Base-by-base conservation (phyloP, 2,113 vertebrate genomes). In the Oryzias javanicus region DNA sequence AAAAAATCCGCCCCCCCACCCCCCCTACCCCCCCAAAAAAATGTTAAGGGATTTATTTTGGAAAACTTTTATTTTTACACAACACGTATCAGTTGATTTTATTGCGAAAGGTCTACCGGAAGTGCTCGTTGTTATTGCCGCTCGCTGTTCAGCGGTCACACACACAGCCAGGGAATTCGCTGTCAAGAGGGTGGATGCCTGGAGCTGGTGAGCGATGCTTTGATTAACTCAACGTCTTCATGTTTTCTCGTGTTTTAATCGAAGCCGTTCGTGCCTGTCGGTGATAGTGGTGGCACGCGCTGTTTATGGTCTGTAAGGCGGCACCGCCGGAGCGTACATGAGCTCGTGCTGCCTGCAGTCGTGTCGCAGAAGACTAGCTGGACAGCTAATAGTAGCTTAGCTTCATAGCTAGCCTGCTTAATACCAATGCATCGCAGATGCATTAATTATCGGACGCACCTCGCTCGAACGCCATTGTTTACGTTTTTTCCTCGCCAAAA, bases 91-190 rank as follows among this genome's bases (percentile, higher is more conserved):
- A 35, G 35, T 12, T 35, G 0, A 35, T 47, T 80, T 86, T 87
- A 87, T 61, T 82, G n/a, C 68, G 81, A 85, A 79, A 22, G 45
- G 4, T 12, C 13, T 0, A 24, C 42, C 66, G 78, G 79, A 82
- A 79, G 67, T 44, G 27, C 14, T 0, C 2, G 10, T 6, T 25
- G 19, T 59, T 42, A 42, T 42, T 60, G 24, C 13, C 3, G 60
- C 0, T 3, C 3, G 18, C 27, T 71, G 67, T 14, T 59, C 68
- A 10, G 51, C 19, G 22, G 45, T 55, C 85, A 87, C 88, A 88
- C 88, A 88, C 89, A 90, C 92, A 90, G 92, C 85, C 89, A 83
- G 85, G 89, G 70, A 88, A 86, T 85, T 90, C 88, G 84, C 88
- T 90, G 89, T 88, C 89, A 89, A 71, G 89, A 91, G 89, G 91